A percentile compares a stretch with the other conserved stretches of the same genome.
Conservation (phyloP, 2,888 invertebrate genomes). For the Pasiphila rectangulata region DNA sequence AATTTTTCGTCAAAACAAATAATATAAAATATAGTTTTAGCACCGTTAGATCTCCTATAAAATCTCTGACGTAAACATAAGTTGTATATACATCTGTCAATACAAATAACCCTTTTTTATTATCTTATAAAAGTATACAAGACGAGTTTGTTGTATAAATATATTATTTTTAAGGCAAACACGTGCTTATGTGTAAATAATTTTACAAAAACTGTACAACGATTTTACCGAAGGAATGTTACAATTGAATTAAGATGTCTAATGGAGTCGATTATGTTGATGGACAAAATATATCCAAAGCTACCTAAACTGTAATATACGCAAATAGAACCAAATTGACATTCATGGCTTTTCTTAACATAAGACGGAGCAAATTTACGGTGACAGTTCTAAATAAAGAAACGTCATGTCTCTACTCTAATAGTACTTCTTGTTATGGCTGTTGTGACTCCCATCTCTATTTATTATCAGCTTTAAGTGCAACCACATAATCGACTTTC, state of each 20-base stretch:
- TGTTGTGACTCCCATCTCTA: too few relatives aligned
- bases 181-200: slow-evolving; percentile 12
- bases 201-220: slow-evolving; percentile 11
- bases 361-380: too few relatives aligned
- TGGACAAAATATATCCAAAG: not conserved
- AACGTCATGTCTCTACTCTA: too few relatives aligned
- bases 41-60: slow-evolving; percentile 29
- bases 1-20: slow-evolving; percentile 19
- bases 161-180: slow-evolving; percentile 21
- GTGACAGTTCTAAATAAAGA: too few relatives aligned
- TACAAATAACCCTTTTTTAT: slow-evolving; percentile 3
- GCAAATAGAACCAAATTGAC: too few relatives aligned
- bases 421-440: too few relatives aligned
- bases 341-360: too few relatives aligned
- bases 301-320: too few relatives aligned
- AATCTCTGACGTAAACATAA: slow-evolving; percentile 21
- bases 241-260: not conserved
- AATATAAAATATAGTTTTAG: slow-evolving; percentile 29
- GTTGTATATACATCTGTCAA: slow-evolving; percentile 17
- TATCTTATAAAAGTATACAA: slow-evolving; percentile 6
- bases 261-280: too few relatives aligned
- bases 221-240: slow-evolving; percentile 3
- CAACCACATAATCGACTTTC: too few relatives aligned
- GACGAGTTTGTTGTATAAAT: slow-evolving; percentile 14
- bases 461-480: too few relatives aligned